Evolutionary conservation across 2,113 vertebrate genomes (phyloP).

Genomic region (Pampusana beccarii): DNA sequence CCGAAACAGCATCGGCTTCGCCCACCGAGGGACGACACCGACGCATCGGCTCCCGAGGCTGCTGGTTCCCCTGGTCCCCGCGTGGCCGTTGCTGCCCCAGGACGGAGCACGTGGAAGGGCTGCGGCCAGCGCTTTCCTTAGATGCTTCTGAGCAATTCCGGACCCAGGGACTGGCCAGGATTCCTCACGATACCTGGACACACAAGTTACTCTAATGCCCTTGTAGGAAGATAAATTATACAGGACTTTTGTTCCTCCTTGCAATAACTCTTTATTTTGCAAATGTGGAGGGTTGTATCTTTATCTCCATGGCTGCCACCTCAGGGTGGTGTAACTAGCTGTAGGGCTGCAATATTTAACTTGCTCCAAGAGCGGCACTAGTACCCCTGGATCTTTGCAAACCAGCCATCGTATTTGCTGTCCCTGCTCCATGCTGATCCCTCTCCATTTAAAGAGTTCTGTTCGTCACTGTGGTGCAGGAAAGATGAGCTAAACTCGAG

Average conservation of each 20-base stretch:
- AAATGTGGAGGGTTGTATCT: constrained; percentile 23
- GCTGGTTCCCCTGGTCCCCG: background rate
- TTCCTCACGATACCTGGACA: background rate
- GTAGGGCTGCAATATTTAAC: constrained; percentile 71
- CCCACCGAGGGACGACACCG: background rate
- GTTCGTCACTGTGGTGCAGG: background rate
- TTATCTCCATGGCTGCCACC: constrained; percentile 14
- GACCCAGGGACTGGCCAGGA: background rate
- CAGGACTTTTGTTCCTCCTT: constrained; percentile 40
- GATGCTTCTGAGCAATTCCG: background rate
- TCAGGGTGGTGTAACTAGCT: constrained; percentile 29
- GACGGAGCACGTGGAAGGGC: background rate
- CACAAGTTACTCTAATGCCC: constrained; percentile 31
- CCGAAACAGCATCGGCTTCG: background rate
- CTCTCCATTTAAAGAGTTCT: constrained; percentile 7
- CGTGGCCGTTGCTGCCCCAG: background rate
- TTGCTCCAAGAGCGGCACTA: constrained; percentile 58
- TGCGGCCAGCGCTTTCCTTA: background rate
- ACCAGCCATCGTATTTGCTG: background rate
- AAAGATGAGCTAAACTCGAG: constrained; percentile 19
- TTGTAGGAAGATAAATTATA: constrained; percentile 36
- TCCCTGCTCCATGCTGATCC: constrained; percentile 11
- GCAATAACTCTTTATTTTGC: constrained; percentile 50
- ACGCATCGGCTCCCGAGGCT: background rate
- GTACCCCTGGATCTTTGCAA: constrained; percentile 24